Percentiles rank a stretch among this genome's conserved stretches.
These are phyloP conservation scores for Tinamus major DNA, from an alignment of 2,797 vertebrate species.

Conservation along the genomic window DNA sequence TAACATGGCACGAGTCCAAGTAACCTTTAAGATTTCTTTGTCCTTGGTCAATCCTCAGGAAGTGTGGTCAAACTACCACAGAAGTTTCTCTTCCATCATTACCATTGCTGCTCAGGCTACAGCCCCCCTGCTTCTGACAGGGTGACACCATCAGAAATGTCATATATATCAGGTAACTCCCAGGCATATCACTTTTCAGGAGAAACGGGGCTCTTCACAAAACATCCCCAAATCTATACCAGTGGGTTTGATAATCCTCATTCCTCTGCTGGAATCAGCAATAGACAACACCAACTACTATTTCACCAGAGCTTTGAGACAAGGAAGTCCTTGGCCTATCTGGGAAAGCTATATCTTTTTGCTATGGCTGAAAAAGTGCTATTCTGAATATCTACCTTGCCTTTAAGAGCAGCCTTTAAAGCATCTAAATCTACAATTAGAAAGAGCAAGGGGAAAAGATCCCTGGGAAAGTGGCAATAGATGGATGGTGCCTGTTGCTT, in stretches of 20 bases:
- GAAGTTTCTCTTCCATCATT: neutral
- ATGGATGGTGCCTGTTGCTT: neutral
- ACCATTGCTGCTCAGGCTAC: too few species aligned
- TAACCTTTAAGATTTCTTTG: neutral
- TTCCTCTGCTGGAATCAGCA: neutral
- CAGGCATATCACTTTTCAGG: neutral
- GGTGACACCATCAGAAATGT: neutral
- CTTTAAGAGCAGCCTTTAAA: neutral
- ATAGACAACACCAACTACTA: neutral
- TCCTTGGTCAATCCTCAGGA: neutral
- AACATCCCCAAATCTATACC: neutral
- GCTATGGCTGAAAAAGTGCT: neutral
- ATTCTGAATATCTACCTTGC: neutral
- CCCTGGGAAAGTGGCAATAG: rapidly evolving
- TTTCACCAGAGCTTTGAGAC: neutral
- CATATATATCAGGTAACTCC: neutral
- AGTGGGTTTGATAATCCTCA: too few species aligned
- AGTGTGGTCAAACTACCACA: neutral
- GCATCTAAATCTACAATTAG: neutral
- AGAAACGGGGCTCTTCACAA: neutral
- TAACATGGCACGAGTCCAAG: neutral
- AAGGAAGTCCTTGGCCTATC: neutral
- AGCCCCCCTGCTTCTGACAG: neutral
- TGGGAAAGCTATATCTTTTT: neutral
- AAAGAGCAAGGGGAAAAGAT: neutral